Percentiles rank a stretch among this genome's conserved stretches.
phyloP scores from a whole-genome alignment of 2,888 invertebrate species.

The Xestobium rufovillosum region DNA sequence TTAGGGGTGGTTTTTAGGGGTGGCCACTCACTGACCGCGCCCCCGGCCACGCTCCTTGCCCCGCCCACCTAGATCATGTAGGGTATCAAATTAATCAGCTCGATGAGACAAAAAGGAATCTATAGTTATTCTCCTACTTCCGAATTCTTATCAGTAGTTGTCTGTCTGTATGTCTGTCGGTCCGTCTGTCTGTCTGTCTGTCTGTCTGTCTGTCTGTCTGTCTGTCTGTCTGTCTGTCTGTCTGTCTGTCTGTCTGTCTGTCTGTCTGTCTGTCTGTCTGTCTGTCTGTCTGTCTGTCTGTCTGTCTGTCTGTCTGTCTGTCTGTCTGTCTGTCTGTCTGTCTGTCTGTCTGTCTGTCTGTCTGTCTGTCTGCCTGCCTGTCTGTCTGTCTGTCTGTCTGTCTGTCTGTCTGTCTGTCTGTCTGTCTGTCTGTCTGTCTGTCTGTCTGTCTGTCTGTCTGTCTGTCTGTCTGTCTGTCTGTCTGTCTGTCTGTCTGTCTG shows the following conservation, averaged over 20 bases:
- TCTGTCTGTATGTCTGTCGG: too few species aligned
- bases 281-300: constrained; percentile 21
- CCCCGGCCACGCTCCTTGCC: too few species aligned
- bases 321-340: constrained; percentile 21
- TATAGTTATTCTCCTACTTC: too few species aligned
- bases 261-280: constrained; percentile 20
- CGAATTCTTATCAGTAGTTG: too few species aligned
- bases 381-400: constrained; percentile 21
- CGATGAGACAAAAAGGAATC: too few species aligned
- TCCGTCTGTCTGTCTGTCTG: too few species aligned
- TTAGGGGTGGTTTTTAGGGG: too few species aligned
- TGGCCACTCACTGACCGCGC: too few species aligned
- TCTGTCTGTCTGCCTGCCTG: too few species aligned
- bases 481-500: constrained; percentile 22
- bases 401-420: constrained; percentile 21
- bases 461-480: constrained; percentile 23
- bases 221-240: constrained; percentile 37
- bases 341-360: constrained; percentile 22
- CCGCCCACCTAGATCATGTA: too few species aligned
- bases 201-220: constrained; percentile 22
- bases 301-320: constrained; percentile 21
- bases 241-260: constrained; percentile 22
- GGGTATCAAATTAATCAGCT: too few species aligned
- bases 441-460: constrained; percentile 22
- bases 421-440: constrained; percentile 21